These are phyloP conservation scores for Harmothoe impar DNA, from an alignment of 2,888 invertebrate species.

Conservation along the genomic window DNA sequence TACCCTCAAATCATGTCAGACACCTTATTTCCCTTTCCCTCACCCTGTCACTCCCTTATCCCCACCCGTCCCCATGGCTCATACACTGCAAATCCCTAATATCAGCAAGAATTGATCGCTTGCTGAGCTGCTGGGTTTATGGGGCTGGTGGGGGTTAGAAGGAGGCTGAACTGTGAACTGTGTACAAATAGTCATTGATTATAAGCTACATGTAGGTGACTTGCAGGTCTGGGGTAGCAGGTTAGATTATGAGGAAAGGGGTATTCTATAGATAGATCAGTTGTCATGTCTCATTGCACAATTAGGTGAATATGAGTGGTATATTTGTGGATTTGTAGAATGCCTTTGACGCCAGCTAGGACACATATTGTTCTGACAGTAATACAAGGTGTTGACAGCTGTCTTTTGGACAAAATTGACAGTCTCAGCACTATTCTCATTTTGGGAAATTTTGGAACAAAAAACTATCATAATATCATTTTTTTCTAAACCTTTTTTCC, in stretches of 20 bases:
- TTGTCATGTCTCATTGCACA: background rate
- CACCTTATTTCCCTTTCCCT: no score
- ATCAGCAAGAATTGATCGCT: background rate
- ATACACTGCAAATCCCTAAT: constrained; percentile 13
- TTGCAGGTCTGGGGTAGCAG: background rate
- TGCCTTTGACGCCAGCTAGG: no score
- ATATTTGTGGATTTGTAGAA: no score
- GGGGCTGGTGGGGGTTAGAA: background rate
- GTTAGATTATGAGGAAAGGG: background rate
- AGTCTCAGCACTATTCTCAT: no score
- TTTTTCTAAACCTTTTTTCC: no score
- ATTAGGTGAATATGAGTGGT: constrained; percentile 5
- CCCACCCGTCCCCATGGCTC: background rate
- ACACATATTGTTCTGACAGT: no score
- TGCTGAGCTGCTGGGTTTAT: background rate
- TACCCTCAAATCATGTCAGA: no score
- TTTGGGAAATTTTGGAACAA: no score
- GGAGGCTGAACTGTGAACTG: constrained; percentile 32
- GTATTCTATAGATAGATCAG: background rate
- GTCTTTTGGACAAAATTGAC: no score
- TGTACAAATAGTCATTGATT: constrained; percentile 42
- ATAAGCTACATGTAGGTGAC: background rate
- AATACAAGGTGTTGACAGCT: no score
- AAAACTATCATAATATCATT: no score
- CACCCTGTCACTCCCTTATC: no score